A percentile compares a stretch with the other conserved stretches of the same genome.
Evolutionary conservation across 2,797 vertebrate species (phyloP).

Genomic region (Onychomys leucogaster): DNA sequence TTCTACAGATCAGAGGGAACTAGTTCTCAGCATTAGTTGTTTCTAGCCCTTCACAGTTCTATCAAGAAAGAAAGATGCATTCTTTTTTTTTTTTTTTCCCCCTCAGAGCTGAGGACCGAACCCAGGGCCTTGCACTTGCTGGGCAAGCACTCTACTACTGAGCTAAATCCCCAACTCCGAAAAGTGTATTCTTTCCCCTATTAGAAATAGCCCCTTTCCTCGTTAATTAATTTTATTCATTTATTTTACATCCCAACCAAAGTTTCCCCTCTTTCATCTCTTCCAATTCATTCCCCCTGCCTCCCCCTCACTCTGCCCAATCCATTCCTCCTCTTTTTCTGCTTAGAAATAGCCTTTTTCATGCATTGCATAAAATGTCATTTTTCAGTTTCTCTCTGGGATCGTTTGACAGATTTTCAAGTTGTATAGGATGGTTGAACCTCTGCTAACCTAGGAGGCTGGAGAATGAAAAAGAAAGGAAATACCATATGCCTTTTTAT

Average conservation of each 20-base stretch:
- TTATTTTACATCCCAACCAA: background rate
- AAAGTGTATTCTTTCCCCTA: conserved; percentile 16
- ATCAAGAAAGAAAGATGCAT: conserved; percentile 32
- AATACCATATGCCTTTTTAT: background rate
- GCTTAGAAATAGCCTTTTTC: conserved; percentile 21
- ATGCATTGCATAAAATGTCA: conserved; percentile 9
- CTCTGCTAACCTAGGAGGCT: background rate
- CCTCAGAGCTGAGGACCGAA: too few species aligned
- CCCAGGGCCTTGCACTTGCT: too few species aligned
- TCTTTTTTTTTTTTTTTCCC: background rate
- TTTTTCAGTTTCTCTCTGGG: conserved; percentile 41
- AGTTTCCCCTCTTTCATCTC: background rate
- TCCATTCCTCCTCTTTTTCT: background rate
- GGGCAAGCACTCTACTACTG: too few species aligned
- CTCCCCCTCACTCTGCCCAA: too few species aligned
- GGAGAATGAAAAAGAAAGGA: conserved; percentile 28
- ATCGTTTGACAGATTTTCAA: conserved; percentile 56
- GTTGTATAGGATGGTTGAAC: background rate
- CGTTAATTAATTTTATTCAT: background rate
- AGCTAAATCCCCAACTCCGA: background rate
- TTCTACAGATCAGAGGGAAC: conserved; percentile 20
- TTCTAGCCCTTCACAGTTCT: conserved; percentile 9
- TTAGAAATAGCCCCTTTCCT: background rate
- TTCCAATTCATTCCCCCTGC: background rate
- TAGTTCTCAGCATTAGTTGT: conserved; percentile 29